Evolutionary conservation across 2,113 vertebrate genomes (phyloP).

Genomic region (Microtus richardsoni): DNA sequence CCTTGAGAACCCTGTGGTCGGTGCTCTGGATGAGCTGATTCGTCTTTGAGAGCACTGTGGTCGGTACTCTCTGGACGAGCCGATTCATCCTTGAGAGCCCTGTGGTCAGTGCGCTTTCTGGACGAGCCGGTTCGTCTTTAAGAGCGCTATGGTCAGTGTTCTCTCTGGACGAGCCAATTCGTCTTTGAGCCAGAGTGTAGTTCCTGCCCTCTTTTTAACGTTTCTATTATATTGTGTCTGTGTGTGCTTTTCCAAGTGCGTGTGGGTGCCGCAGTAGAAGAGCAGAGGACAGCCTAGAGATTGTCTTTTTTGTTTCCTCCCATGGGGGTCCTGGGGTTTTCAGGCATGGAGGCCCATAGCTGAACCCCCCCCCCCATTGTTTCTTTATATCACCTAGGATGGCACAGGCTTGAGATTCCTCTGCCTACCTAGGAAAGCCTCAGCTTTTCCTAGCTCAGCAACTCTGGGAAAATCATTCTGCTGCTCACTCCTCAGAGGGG

Average conservation of each 20-base stretch:
- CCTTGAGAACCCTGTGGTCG: not conserved
- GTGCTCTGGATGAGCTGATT: not conserved
- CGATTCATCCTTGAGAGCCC: rapidly evolving
- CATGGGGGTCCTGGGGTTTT: not conserved
- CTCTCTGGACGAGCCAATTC: not conserved
- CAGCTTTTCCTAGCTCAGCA: not conserved
- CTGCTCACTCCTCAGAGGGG: not conserved
- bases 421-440: not conserved
- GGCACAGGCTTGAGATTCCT: not conserved
- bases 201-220: not conserved
- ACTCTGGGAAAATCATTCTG: not conserved
- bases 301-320: no score
- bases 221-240: not conserved
- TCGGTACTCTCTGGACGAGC: no score
- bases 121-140: not conserved
- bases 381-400: not conserved
- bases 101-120: not conserved
- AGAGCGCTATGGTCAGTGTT: no score
- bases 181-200: not conserved
- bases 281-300: not conserved
- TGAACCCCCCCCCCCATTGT: not conserved
- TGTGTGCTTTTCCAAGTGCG: not conserved
- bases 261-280: not conserved
- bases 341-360: not conserved
- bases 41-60: not conserved